Evolutionary conservation across 2,888 invertebrate genomes (phyloP).

Genomic region (Bimastos eiseni): DNA sequence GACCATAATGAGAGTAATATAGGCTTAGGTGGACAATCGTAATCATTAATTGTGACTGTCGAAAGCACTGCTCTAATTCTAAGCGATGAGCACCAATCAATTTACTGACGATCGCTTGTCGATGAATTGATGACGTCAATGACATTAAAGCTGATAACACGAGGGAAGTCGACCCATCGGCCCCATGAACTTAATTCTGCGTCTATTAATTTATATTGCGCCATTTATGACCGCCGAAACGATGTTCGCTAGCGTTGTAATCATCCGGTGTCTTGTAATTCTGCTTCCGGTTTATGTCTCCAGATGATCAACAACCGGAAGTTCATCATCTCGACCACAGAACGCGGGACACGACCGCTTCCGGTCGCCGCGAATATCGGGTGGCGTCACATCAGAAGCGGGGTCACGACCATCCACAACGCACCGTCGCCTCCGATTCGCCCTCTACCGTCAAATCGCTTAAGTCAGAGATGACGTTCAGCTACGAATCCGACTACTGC

Average conservation of each 20-base stretch:
- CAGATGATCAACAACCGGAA: neutral
- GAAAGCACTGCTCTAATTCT: no score
- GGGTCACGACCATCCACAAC: neutral
- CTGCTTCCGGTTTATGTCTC: neutral
- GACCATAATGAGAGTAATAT: no score
- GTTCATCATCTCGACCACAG: neutral
- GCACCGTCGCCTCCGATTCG: neutral
- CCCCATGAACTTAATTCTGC: neutral
- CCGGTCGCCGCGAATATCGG: neutral
- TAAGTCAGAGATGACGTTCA: conserved; percentile 14
- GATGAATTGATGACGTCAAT: neutral
- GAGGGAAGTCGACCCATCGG: neutral
- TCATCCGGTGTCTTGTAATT: neutral
- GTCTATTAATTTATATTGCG: neutral
- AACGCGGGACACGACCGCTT: neutral
- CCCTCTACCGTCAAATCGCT: neutral
- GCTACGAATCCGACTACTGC: conserved; percentile 21
- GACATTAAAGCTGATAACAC: neutral
- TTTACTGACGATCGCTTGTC: no score
- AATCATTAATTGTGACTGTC: no score
- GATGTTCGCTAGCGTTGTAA: neutral
- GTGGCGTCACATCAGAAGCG: conserved; percentile 7
- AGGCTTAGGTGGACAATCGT: no score
- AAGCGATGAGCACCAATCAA: no score
- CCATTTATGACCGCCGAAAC: neutral